phyloP scores from a whole-genome alignment of 2,888 invertebrate species.

The Scaptomyza parva region DNA sequence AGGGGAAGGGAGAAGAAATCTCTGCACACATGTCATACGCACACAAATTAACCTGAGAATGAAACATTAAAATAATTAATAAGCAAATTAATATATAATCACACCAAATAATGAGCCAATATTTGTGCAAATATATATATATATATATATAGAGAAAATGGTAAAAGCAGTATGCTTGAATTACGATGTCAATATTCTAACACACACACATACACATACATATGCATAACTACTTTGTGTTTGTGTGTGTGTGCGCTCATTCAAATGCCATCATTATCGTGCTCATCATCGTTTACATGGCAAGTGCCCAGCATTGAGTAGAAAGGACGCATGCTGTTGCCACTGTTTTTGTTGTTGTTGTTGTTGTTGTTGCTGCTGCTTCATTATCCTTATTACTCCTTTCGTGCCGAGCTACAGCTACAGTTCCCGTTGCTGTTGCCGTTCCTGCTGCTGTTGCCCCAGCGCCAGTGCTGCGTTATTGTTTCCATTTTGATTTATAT shows the following conservation, averaged over 20 bases:
- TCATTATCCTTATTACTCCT: slow-evolving; percentile 79
- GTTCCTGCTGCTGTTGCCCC: slow-evolving; percentile 14
- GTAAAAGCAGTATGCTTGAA: slow-evolving; percentile 38
- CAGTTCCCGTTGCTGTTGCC: slow-evolving; percentile 20
- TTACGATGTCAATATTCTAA: slow-evolving; percentile 49
- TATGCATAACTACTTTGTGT: background rate
- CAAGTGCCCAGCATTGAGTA: slow-evolving; percentile 53
- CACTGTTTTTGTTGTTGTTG: background rate
- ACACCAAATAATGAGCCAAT: slow-evolving; percentile 73
- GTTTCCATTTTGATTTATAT: slow-evolving; percentile 79
- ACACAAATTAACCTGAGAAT: slow-evolving; percentile 26
- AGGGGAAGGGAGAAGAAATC: background rate
- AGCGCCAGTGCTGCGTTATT: slow-evolving; percentile 58
- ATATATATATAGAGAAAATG: slow-evolving; percentile 61
- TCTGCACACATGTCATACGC: slow-evolving; percentile 35
- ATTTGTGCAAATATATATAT: slow-evolving; percentile 68
- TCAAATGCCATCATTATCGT: slow-evolving; percentile 76
- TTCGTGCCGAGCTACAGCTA: slow-evolving; percentile 44
- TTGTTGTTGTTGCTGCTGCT: slow-evolving; percentile 51
- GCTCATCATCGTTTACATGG: slow-evolving; percentile 76
- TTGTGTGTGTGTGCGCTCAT: slow-evolving; percentile 50
- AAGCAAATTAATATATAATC: slow-evolving; percentile 73
- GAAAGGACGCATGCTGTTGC: slow-evolving; percentile 51
- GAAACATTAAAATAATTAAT: slow-evolving; percentile 65
- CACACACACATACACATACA: slow-evolving; percentile 10